Base-by-base conservation (phyloP, 2,797 vertebrate genomes). In the Macropodus opercularis region DNA sequence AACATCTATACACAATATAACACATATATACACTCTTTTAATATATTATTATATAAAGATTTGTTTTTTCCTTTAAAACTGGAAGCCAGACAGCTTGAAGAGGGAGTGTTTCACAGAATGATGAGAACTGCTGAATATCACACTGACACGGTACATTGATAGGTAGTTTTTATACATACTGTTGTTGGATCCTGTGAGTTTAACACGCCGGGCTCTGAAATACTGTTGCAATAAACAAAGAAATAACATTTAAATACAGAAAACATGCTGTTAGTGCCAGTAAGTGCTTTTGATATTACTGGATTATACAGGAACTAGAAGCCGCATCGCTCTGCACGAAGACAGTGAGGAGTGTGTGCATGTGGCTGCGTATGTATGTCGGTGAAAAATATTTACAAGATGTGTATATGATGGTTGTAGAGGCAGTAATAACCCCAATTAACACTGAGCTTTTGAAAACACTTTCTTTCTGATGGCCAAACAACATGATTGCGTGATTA, bases 11-110 rank as follows among this genome's bases (percentile, higher is more conserved):
- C 93, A 93, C 86, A 89, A 92, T 93, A 94, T 93, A 90, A 93
- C 91, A 92, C 84, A 86, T 94, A 93, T 93, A 92, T 92, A 94
- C 92, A 93, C 87, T 90, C 88, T 90, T 91, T 92, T 86, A 94
- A 94, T 94, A 94, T 94, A 94, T 94, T 94, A 94, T 93, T 93
- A 92, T 93, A 93, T 94, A 93, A 89, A 92, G 84, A 89, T 90
- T 91, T 93, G 87, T 87, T 67, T 64, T 80, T 71, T 73, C 61
- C 70, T 84, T 91, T 74, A 80, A 83, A 88, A 89, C 62, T 74
- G 84, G 83, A 91, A 88, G 87, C 69, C 65, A 76, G 82, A 86
- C 89, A 88, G 90, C 90, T 90, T 85, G 81, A 89, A 84, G 85
- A 89, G 69, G 84, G 84, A 87, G 87, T 80, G 78, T 85, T 87